Conservation (phyloP, 1,140 invertebrate genomes). For the Mercenaria mercenaria region DNA sequence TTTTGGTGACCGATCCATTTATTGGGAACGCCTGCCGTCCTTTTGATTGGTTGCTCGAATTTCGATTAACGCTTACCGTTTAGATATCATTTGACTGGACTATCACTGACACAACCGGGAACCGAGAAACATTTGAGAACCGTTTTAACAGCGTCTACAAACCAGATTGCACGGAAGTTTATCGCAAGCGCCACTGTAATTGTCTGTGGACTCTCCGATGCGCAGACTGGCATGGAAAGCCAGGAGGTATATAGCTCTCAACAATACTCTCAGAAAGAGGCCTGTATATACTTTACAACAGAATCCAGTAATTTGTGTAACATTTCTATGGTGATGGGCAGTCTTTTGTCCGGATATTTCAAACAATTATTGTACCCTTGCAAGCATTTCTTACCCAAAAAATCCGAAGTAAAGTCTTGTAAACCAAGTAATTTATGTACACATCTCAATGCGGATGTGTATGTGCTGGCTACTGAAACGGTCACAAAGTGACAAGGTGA, state of each 20-base stretch:
- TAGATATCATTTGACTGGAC: too few relatives aligned
- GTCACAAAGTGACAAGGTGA: too few relatives aligned
- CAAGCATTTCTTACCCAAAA: constrained; percentile 16
- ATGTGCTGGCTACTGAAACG: not conserved
- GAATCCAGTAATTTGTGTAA: not conserved
- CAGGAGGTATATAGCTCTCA: not conserved
- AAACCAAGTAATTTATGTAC: not conserved
- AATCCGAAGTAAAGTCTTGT: not conserved
- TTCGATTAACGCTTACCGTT: too few relatives aligned
- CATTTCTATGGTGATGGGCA: not conserved
- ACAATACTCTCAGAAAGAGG: not conserved
- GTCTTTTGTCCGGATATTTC: not conserved
- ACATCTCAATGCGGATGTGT: constrained; percentile 30
- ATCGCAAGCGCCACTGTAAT: not conserved
- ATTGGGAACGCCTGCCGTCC: too few relatives aligned
- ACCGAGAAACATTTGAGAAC: too few relatives aligned
- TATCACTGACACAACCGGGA: too few relatives aligned
- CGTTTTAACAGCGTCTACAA: too few relatives aligned
- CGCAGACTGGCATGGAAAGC: not conserved
- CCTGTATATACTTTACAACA: not conserved
- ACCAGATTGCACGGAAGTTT: too few relatives aligned
- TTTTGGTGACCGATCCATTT: too few relatives aligned
- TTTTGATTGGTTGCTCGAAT: too few relatives aligned
- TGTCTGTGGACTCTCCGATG: not conserved
- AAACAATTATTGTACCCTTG: not conserved